These are phyloP conservation scores for Echeneis naucrates DNA, from an alignment of 2,797 vertebrate genomes.

Conservation along the genomic window DNA sequence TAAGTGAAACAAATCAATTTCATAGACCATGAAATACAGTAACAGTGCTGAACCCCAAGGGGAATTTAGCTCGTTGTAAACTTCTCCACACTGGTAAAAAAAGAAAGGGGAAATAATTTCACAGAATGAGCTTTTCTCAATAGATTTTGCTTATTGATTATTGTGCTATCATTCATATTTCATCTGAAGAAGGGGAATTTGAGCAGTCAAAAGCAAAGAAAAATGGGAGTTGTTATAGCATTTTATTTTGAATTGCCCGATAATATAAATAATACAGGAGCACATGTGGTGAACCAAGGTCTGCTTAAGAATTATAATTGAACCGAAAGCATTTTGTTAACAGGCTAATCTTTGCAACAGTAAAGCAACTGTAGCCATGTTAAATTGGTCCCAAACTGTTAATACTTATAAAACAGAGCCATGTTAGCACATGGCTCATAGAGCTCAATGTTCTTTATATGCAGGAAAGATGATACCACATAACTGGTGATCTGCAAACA, in stretches of 20 bases:
- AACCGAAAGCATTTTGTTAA: constrained; percentile 64
- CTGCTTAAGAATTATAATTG: constrained; percentile 61
- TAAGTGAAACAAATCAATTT: constrained; percentile 85
- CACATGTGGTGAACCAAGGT: constrained; percentile 16
- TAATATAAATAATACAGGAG: constrained; percentile 44
- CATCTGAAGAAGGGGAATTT: constrained; percentile 44
- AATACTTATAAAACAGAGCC: constrained; percentile 11
- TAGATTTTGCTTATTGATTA: constrained; percentile 68
- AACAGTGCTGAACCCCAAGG: constrained; percentile 78
- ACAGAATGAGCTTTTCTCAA: constrained; percentile 61
- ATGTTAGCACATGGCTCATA: neutral
- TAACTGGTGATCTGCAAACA: neutral
- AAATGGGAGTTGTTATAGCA: constrained; percentile 44
- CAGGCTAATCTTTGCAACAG: constrained; percentile 34
- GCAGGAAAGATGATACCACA: constrained; percentile 13
- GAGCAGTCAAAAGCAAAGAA: constrained; percentile 35
- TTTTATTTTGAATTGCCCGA: constrained; percentile 38
- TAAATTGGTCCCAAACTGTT: constrained; percentile 19
- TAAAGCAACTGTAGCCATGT: constrained; percentile 35
- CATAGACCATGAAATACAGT: constrained; percentile 84
- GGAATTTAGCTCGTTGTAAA: constrained; percentile 77
- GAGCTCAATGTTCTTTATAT: constrained; percentile 11
- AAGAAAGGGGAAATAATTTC: constrained; percentile 71
- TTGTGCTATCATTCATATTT: constrained; percentile 58
- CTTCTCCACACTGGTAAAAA: constrained; percentile 70